phyloP scores from a whole-genome alignment of 1,140 invertebrate genomes.

The Chrysomallon squamiferum region DNA sequence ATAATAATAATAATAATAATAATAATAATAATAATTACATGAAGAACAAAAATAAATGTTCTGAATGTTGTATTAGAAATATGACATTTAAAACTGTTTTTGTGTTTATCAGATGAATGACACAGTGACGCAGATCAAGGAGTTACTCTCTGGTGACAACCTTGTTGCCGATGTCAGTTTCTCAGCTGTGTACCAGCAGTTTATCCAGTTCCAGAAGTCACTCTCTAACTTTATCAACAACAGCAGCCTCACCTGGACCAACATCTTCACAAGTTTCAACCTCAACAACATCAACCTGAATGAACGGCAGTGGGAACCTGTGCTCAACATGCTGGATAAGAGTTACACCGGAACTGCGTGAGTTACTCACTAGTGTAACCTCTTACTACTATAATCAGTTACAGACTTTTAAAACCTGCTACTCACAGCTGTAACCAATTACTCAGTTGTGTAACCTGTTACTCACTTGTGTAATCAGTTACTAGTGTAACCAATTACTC shows the following conservation, averaged over 20 bases:
- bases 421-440: too few species aligned
- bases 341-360: slow-evolving; percentile 11
- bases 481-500: too few species aligned
- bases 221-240: background rate
- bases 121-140: background rate
- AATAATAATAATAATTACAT: too few species aligned
- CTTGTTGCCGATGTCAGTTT: background rate
- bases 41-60: too few species aligned
- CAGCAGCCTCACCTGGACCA: background rate
- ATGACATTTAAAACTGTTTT: too few species aligned
- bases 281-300: background rate
- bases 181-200: background rate
- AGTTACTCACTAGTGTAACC: too few species aligned
- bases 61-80: too few species aligned
- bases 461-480: too few species aligned
- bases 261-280: background rate
- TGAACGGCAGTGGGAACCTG: slow-evolving; percentile 12
- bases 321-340: slow-evolving; percentile 16
- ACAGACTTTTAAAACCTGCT: too few species aligned
- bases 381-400: too few species aligned
- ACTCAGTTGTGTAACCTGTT: too few species aligned
- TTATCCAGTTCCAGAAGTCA: background rate
- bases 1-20: too few species aligned
- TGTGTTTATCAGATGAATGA: slow-evolving; percentile 1
- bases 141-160: background rate